Evolutionary conservation across 30 jellyfish, hydroid and myxozoan genomes (phyloP).

Genomic region (Nemopilema nomurai): DNA sequence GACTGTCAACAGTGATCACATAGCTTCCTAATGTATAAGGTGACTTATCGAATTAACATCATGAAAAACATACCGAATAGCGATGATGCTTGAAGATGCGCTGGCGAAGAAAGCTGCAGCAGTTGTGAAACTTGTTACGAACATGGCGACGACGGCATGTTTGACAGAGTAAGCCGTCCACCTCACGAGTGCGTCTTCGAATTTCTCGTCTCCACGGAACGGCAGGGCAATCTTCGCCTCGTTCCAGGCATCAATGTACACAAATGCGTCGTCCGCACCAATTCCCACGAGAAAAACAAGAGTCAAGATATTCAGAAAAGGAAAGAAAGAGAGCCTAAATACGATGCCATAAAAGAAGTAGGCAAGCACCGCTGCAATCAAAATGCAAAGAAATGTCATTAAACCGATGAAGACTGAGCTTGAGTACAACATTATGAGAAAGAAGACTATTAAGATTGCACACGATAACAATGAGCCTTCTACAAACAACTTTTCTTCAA

Average conservation of each 20-base stretch:
- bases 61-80: conserved; percentile 38
- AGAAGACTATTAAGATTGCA: conserved; percentile 73
- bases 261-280: conserved; percentile 99
- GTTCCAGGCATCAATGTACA: conserved; percentile 87
- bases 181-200: conserved; percentile 41
- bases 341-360: conserved; percentile 91
- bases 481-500: conserved; percentile 51
- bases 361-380: conserved; percentile 75
- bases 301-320: conserved; percentile 83
- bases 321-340: conserved; percentile 84
- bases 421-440: conserved; percentile 74
- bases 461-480: conserved; percentile 64
- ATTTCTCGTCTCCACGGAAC: conserved; percentile 1
- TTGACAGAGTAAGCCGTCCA: conserved; percentile 84
- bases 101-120: conserved; percentile 94
- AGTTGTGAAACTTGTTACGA: conserved; percentile 91
- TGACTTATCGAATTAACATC: neutral
- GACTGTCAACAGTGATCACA: too few species aligned
- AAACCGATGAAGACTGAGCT: conserved; percentile 84
- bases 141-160: conserved; percentile 91
- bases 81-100: conserved; percentile 70
- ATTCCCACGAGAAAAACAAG: conserved; percentile 85
- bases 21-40: neutral
- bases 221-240: conserved; percentile 80
- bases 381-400: conserved; percentile 77